Evolutionary conservation across 2,113 vertebrate genomes (phyloP), one percentile per base, ranked within the genome.

Genomic region (Potamarius usumacintae): DNA sequence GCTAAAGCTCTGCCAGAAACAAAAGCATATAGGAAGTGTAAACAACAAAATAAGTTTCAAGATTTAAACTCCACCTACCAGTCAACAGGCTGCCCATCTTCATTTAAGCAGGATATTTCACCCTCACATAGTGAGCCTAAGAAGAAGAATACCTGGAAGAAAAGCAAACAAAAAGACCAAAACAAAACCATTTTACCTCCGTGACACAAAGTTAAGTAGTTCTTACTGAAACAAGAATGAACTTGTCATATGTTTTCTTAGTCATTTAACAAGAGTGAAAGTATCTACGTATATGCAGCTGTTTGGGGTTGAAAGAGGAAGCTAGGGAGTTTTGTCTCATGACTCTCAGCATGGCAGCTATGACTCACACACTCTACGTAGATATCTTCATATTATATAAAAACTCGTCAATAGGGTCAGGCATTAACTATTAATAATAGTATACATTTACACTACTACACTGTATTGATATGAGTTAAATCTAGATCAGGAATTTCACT

Each of bases 31-130:
- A 18, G 2, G 4, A 62, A 22, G 62, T 14, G 17, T 62, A 15
- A 65, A 65, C 53, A 86, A 86, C 17, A 60, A 42, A 42, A 74
- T 7, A 22, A 27, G 27, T 10, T 55, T 69, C 55, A 71, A 55
- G 18, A n/a, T 52, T 27, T 30, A 83, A 55, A 63, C 10, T 92
- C 89, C 91, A 96, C 97, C 93, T 92, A 99, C 98, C 98, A 99
- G 62, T 99, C 97, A n/a, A 98, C 96, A n/a, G 95, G 57, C 7
- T 96, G 84, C 0, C 96, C 97, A 0, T 93, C 93, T 92, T 98
- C 97, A 92, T 96, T 97, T 91, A 92, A 95, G 92, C 98, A 99
- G 22, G 97, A 96, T 91, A 99, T 94, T 30, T 90, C 90, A 67
- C 91, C 22, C 2, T 57, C 65, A 86, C 71, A 69, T 71, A 71